Evolutionary conservation across 2,797 vertebrate species (phyloP).

Genomic region (Lycodopsis pacificus): DNA sequence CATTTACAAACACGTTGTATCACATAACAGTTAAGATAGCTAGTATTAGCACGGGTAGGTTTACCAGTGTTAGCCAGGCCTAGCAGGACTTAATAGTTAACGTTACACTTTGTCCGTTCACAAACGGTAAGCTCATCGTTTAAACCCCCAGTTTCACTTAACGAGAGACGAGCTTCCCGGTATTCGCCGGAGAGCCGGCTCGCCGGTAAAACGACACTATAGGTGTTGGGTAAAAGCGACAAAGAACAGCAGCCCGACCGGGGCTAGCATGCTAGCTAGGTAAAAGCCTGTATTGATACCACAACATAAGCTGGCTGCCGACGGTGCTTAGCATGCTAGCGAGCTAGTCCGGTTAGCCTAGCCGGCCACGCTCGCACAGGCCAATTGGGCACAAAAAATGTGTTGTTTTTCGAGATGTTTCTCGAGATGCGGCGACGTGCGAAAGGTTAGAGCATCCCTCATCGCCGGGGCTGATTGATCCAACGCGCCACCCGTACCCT

Average conservation of each 20-base stretch:
- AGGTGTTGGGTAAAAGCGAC: background rate
- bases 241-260: constrained; percentile 11
- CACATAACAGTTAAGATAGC: background rate
- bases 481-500: constrained; percentile 81
- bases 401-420: constrained; percentile 27
- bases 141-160: background rate
- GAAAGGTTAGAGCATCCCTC: constrained; percentile 56
- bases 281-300: constrained; percentile 13
- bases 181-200: fast-evolving
- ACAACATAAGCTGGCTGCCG: constrained; percentile 48
- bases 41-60: constrained; percentile 35
- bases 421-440: constrained; percentile 20
- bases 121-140: background rate
- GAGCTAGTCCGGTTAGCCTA: constrained; percentile 69
- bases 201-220: fast-evolving
- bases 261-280: background rate
- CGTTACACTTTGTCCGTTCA: background rate
- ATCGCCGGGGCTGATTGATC: constrained; percentile 74
- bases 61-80: constrained; percentile 64
- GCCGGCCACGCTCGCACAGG: constrained; percentile 82
- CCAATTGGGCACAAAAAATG: constrained; percentile 52
- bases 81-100: constrained; percentile 33
- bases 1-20: background rate
- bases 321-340: constrained; percentile 64
- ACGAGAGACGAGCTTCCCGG: fast-evolving